Conservation (phyloP, 2,797 vertebrate species). For the Lepilemur septentrionalis region DNA sequence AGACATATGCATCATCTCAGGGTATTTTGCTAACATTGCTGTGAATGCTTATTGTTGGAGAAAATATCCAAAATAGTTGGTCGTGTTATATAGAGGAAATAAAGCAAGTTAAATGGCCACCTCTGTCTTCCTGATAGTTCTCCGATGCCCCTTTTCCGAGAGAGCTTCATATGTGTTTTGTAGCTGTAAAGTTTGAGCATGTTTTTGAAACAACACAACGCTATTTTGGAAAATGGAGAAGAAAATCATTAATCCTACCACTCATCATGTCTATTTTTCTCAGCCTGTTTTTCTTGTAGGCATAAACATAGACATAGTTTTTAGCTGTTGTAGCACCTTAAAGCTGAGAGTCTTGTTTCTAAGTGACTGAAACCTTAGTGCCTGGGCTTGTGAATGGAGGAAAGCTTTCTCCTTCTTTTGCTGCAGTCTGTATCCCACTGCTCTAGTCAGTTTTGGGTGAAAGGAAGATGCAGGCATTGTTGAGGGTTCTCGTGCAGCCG, state of each 20-base stretch:
- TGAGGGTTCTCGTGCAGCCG: background rate
- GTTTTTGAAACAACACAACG: background rate
- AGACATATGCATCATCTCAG: background rate
- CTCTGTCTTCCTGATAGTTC: background rate
- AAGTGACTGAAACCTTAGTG: background rate
- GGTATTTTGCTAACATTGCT: background rate
- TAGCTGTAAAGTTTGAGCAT: background rate
- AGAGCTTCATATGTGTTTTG: background rate
- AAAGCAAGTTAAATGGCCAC: background rate
- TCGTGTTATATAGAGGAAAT: background rate
- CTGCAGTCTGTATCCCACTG: background rate
- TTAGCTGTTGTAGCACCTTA: background rate
- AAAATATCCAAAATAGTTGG: background rate
- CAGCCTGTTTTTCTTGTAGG: background rate
- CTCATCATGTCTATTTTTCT: background rate
- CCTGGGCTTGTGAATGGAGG: background rate
- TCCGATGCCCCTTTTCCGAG: background rate
- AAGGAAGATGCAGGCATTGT: background rate
- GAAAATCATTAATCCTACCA: background rate
- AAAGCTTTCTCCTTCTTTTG: background rate
- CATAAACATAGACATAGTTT: background rate
- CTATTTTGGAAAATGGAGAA: conserved; percentile 20
- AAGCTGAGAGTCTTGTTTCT: background rate
- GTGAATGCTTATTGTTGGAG: background rate
- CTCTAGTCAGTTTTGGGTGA: background rate